Percentiles rank a stretch among this genome's conserved stretches.
These are phyloP conservation scores for Clarias macrocephalus DNA, from an alignment of 2,113 vertebrate species.

Conservation along the genomic window DNA sequence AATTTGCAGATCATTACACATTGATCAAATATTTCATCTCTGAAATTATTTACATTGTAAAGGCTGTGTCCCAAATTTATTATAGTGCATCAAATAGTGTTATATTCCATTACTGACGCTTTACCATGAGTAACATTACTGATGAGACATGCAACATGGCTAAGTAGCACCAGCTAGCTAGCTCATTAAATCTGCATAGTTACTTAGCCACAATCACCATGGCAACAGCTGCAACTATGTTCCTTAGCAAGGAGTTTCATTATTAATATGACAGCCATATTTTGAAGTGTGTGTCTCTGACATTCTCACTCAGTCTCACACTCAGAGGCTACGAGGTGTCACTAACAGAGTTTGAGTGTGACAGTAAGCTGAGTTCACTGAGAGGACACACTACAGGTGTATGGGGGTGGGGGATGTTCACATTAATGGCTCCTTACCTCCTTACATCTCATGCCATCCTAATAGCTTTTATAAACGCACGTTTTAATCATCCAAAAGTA, in stretches of 20 bases:
- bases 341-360: background rate
- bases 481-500: background rate
- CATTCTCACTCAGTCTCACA: background rate
- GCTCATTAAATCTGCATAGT: too few species aligned
- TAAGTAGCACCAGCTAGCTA: too few species aligned
- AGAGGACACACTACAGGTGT: background rate
- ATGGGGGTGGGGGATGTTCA: background rate
- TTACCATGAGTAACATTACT: background rate
- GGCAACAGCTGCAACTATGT: too few species aligned
- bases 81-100: background rate
- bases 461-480: background rate
- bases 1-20: background rate
- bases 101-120: background rate
- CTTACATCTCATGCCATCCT: background rate
- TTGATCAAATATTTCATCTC: too few species aligned
- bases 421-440: background rate
- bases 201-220: too few species aligned
- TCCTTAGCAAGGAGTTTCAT: too few species aligned
- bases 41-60: background rate
- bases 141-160: background rate
- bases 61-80: background rate
- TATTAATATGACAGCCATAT: too few species aligned
- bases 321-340: background rate
- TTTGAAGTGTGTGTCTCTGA: background rate
- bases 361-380: constrained; percentile 8